These are phyloP conservation scores for Tokudaia muenninki DNA, from an alignment of 2,797 vertebrate species.

Conservation along the genomic window DNA sequence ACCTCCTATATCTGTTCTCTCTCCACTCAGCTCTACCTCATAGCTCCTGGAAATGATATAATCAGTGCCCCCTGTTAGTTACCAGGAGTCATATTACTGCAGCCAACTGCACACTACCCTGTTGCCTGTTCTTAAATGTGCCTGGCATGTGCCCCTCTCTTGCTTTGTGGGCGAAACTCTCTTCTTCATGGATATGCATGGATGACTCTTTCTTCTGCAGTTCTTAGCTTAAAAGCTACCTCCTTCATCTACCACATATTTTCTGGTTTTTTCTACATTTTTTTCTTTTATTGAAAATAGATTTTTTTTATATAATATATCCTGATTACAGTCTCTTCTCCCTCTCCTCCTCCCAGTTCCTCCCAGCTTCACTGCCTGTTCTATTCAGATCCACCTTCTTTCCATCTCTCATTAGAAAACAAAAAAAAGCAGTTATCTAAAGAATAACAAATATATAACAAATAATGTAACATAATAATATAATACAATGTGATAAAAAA, in stretches of 20 bases:
- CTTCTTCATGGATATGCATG: neutral
- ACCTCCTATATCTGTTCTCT: neutral
- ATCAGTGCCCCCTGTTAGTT: rapidly evolving
- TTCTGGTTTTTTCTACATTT: neutral
- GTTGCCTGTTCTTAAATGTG: neutral
- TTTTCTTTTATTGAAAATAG: neutral
- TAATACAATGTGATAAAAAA: neutral
- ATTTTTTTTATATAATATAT: neutral
- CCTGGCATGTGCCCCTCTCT: neutral
- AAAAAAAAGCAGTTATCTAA: neutral
- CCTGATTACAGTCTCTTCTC: neutral
- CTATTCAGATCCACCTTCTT: neutral
- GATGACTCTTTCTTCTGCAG: neutral
- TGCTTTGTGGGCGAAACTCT: neutral
- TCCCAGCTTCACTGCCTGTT: no score
- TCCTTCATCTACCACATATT: neutral
- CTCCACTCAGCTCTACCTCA: no score
- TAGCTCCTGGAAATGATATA: no score
- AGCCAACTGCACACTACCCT: neutral
- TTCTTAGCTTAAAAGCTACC: neutral
- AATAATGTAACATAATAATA: neutral
- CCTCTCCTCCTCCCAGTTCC: neutral
- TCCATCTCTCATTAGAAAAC: neutral
- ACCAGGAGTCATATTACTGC: neutral
- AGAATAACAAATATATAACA: neutral